Evolutionary conservation across 1,140 invertebrate genomes (phyloP).

Genomic region (Lethrus apterus): DNA sequence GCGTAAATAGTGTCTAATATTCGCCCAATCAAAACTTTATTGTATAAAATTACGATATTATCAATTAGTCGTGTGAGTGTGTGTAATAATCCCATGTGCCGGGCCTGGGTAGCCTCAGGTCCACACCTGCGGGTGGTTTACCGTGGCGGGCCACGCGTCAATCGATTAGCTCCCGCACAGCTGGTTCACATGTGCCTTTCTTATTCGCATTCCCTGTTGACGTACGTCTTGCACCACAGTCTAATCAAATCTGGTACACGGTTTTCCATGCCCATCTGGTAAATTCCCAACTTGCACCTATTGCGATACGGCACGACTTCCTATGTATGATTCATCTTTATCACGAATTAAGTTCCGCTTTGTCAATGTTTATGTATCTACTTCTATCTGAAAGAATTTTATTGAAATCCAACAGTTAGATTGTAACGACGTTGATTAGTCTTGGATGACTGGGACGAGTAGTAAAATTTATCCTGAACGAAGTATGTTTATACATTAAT

Average conservation of each 20-base stretch:
- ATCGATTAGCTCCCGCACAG: constrained; percentile 24
- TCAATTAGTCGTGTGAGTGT: too few species aligned
- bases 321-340: too few species aligned
- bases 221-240: constrained; percentile 11
- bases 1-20: too few species aligned
- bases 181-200: constrained; percentile 23
- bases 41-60: too few species aligned
- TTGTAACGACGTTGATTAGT: too few species aligned
- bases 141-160: constrained; percentile 24
- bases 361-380: not conserved
- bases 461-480: too few species aligned
- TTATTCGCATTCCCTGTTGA: constrained; percentile 19
- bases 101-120: constrained; percentile 2
- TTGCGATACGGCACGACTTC: not conserved
- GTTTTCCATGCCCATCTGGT: too few species aligned
- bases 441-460: too few species aligned
- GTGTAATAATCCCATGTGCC: too few species aligned
- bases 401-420: not conserved
- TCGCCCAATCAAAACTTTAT: too few species aligned
- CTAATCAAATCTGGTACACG: constrained; percentile 7
- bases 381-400: not conserved
- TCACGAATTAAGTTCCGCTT: too few species aligned
- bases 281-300: not conserved
- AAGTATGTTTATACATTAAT: too few species aligned
- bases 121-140: constrained; percentile 28